Base-by-base conservation (phyloP, 2,797 vertebrate genomes). In the Sebastes nivosus region DNA sequence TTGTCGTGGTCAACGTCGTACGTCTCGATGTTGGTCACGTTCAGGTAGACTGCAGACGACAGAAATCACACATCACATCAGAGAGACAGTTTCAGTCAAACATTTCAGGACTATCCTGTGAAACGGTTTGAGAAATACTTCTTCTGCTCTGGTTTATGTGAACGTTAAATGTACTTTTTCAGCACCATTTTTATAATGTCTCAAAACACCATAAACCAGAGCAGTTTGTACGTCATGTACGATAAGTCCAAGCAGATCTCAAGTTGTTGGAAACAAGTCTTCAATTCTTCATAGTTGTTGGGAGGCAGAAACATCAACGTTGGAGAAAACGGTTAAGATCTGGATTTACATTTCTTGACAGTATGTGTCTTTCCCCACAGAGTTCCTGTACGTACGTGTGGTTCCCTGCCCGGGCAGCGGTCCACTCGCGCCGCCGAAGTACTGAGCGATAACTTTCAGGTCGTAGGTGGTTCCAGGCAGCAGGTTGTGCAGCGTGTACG, bases 401-500 rank as follows among this genome's bases (percentile, higher is more conserved):
- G 98, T 98, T 90, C 99, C 99, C 93, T 97, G 94, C 57, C 98
- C 99, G 0, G 29, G 54, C 18, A 99, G 96, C 1, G 97, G 96
- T 6, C 85, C 77, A 3, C 99, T 99, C 85, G 93, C 81, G 67
- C 98, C 99, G 13, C 95, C 95, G 34, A 96, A 94, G 75, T 99
- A 99, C 87, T 99, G 97, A 34, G 98, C 97, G 29, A 95, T 95
- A 81, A 99, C 98, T 55, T 96, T 93, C 25, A 99, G 96, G 1
- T 99, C 97, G 0, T 99, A 99, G 59, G 95, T 95, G 59, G 98
- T 99, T 65, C 99, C 98, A 6, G 99, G 97, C 81, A 94, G 94
- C 70, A 99, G 96, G 87, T 98, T 98, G 88, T 97, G 98, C 72
- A 98, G 94, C 0, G 95, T 97, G 83, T 97, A 99, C 0, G 98